Evolutionary conservation across 2,113 vertebrate species (phyloP).

Genomic region (Lathamus discolor): DNA sequence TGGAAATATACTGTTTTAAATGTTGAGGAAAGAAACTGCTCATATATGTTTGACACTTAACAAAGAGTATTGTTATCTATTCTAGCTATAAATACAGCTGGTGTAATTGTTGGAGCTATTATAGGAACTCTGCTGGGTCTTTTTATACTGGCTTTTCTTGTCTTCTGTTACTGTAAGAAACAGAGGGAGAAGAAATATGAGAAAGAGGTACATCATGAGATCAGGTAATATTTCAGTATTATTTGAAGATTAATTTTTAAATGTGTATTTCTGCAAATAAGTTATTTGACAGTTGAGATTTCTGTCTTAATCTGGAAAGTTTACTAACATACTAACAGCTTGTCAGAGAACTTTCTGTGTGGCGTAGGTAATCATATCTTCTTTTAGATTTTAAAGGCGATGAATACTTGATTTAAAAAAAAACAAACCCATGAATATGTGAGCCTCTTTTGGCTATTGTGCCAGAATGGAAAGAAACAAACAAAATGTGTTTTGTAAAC

Average conservation of each 20-base stretch:
- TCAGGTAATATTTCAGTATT: slow-evolving; percentile 83
- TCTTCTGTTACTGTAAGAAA: slow-evolving; percentile 88
- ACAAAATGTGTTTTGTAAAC: neutral
- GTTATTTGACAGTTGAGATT: neutral
- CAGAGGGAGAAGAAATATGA: slow-evolving; percentile 92
- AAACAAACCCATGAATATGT: neutral
- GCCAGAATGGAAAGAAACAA: neutral
- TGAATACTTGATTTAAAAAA: neutral
- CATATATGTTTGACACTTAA: neutral
- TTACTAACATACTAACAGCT: neutral
- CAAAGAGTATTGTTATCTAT: slow-evolving; percentile 4
- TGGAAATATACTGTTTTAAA: neutral
- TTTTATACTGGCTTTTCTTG: slow-evolving; percentile 77
- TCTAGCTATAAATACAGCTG: slow-evolving; percentile 87
- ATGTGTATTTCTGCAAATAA: neutral
- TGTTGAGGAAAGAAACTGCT: neutral
- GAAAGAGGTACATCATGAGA: slow-evolving; percentile 96
- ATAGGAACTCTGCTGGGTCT: slow-evolving; percentile 85
- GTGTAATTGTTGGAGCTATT: slow-evolving; percentile 82
- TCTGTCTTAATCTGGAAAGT: slow-evolving; percentile 2
- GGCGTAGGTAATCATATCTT: neutral
- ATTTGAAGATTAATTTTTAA: slow-evolving; percentile 27
- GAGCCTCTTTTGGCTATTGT: neutral
- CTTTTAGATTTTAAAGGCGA: neutral
- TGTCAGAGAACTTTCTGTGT: neutral